Percentiles rank a stretch among this genome's conserved stretches.
phyloP scores from a whole-genome alignment of 2,797 vertebrate species.

The Periparus ater region DNA sequence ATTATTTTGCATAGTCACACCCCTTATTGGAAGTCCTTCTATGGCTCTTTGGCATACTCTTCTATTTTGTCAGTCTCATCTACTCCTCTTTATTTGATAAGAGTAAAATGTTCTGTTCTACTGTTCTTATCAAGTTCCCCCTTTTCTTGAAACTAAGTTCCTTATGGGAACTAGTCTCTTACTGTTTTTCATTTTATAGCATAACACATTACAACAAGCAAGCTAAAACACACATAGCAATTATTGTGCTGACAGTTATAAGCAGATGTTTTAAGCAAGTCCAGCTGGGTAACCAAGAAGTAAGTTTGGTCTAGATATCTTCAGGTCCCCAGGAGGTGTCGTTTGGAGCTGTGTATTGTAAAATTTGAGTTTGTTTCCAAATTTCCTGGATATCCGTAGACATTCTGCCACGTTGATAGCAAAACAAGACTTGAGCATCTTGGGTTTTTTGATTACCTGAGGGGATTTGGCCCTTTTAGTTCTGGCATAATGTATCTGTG shows the following conservation, averaged over 20 bases:
- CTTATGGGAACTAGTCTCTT: background rate
- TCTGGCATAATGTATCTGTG: background rate
- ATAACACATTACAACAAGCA: background rate
- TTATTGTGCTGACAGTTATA: background rate
- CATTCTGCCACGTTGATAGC: background rate
- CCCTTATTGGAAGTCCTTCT: background rate
- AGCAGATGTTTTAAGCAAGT: background rate
- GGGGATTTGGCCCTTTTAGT: background rate
- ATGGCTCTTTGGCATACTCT: background rate
- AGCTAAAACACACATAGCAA: background rate
- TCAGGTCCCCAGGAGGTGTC: background rate
- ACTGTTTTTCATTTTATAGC: background rate
- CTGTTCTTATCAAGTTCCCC: too few relatives aligned
- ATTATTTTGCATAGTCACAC: background rate
- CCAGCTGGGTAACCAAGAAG: background rate
- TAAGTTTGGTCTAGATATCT: background rate
- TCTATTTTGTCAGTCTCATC: background rate
- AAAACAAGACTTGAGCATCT: background rate
- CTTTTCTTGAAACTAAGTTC: background rate
- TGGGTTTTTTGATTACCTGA: background rate
- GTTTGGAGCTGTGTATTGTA: rapidly evolving
- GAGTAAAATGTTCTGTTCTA: background rate
- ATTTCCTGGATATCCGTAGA: background rate
- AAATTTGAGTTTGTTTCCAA: background rate
- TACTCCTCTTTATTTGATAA: background rate